phyloP scores from a whole-genome alignment of 2,888 invertebrate species.

The Alitta virens region DNA sequence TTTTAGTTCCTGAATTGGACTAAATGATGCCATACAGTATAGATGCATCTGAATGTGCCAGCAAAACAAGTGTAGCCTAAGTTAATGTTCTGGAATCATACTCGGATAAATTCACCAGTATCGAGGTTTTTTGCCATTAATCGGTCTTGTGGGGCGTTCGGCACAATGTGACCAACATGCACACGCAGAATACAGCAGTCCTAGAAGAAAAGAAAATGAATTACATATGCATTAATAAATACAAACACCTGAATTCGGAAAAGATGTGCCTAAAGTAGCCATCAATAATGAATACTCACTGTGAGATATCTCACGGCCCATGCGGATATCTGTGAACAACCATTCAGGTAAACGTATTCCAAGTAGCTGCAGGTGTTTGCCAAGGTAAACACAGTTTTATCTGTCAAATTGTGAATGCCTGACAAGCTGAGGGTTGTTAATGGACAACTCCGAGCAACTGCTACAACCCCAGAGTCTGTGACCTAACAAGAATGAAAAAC shows the following conservation, averaged over 20 bases:
- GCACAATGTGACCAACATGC: conserved; percentile 42
- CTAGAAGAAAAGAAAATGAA: conserved; percentile 31
- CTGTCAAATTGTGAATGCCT: conserved; percentile 47
- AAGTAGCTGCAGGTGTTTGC: conserved; percentile 49
- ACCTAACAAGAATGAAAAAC: conserved; percentile 32
- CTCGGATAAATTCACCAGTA: conserved; percentile 48
- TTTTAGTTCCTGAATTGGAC: too few species aligned
- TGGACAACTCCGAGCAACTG: conserved; percentile 40
- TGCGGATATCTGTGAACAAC: conserved; percentile 44
- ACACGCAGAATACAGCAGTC: conserved; percentile 46
- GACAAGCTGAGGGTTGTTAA: conserved; percentile 40
- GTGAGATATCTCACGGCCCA: conserved; percentile 43
- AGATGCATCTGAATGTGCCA: too few species aligned
- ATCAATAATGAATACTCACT: conserved; percentile 32
- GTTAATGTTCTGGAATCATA: conserved; percentile 27
- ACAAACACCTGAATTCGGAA: background rate
- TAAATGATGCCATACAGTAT: too few species aligned
- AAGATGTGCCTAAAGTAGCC: background rate
- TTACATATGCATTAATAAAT: background rate
- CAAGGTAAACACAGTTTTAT: conserved; percentile 46
- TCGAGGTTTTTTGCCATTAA: conserved; percentile 51
- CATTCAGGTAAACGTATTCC: conserved; percentile 49
- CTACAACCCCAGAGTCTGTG: conserved; percentile 45
- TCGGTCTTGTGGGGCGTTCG: conserved; percentile 46
- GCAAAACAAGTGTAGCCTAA: too few species aligned